Conservation (phyloP, 2,797 vertebrate genomes). For the Sphaeramia orbicularis region DNA sequence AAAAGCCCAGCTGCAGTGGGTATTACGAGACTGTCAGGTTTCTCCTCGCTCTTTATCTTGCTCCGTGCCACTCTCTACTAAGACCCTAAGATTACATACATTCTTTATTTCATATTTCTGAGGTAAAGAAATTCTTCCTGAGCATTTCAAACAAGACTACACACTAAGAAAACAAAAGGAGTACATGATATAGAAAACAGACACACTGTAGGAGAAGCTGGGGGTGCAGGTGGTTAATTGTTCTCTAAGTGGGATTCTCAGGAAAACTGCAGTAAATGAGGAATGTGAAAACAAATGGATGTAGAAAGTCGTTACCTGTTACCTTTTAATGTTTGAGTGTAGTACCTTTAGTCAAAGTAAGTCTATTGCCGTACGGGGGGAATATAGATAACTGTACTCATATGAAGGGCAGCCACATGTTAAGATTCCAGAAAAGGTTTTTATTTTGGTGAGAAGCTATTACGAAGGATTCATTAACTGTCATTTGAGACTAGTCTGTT, state of each 20-base stretch:
- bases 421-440: constrained; percentile 27
- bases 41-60: constrained; percentile 63
- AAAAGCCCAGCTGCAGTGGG: constrained; percentile 86
- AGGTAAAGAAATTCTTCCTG: constrained; percentile 92
- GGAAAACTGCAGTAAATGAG: constrained; percentile 73
- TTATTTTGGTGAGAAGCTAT: constrained; percentile 75
- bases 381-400: constrained; percentile 16
- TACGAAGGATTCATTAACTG: constrained; percentile 20
- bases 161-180: constrained; percentile 79
- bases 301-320: constrained; percentile 20
- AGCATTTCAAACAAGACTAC: constrained; percentile 90
- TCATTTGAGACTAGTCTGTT: constrained; percentile 39
- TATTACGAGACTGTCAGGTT: constrained; percentile 81
- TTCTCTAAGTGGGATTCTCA: constrained; percentile 59
- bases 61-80: constrained; percentile 78
- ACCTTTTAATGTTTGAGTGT: constrained; percentile 22
- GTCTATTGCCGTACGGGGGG: constrained; percentile 23
- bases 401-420: constrained; percentile 54
- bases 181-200: constrained; percentile 77
- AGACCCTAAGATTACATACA: constrained; percentile 90
- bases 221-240: constrained; percentile 46
- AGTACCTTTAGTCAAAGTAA: constrained; percentile 11
- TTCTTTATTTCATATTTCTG: constrained; percentile 89
- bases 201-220: constrained; percentile 60
- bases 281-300: constrained; percentile 74